These are phyloP conservation scores for Conger conger DNA, from an alignment of 2,113 vertebrate species.

Conservation along the genomic window DNA sequence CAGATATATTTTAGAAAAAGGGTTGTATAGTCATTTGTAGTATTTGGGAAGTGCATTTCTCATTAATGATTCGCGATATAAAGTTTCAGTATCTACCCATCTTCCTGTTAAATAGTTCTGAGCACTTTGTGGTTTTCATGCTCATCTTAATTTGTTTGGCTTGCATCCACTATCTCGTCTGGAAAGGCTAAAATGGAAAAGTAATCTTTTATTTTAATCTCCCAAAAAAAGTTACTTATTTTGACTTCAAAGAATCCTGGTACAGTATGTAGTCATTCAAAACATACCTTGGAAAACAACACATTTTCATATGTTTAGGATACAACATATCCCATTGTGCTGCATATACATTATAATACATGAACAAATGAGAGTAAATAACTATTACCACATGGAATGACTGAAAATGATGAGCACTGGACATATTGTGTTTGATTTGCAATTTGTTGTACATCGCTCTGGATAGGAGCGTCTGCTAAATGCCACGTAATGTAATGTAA, in stretches of 20 bases:
- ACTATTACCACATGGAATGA: too few species aligned
- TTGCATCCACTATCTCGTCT: not conserved
- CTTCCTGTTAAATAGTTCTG: not conserved
- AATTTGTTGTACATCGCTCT: too few species aligned
- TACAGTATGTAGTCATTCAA: too few species aligned
- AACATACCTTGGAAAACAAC: not conserved
- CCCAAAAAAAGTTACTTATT: not conserved
- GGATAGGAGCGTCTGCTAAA: too few species aligned
- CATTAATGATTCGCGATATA: not conserved
- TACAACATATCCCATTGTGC: too few species aligned
- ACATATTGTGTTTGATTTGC: too few species aligned
- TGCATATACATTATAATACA: too few species aligned
- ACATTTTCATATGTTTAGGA: too few species aligned
- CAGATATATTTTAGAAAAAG: slow-evolving; percentile 12
- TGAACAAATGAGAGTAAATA: too few species aligned
- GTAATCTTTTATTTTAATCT: not conserved
- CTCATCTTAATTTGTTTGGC: not conserved
- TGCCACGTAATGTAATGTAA: too few species aligned
- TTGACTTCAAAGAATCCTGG: not conserved
- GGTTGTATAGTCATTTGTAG: not conserved
- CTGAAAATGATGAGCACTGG: too few species aligned
- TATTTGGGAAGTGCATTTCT: not conserved
- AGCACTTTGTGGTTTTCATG: not conserved
- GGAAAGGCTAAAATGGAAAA: not conserved
- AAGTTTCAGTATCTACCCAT: not conserved